Conservation (phyloP, 1,140 invertebrate species). For the Euwallacea similis region DNA sequence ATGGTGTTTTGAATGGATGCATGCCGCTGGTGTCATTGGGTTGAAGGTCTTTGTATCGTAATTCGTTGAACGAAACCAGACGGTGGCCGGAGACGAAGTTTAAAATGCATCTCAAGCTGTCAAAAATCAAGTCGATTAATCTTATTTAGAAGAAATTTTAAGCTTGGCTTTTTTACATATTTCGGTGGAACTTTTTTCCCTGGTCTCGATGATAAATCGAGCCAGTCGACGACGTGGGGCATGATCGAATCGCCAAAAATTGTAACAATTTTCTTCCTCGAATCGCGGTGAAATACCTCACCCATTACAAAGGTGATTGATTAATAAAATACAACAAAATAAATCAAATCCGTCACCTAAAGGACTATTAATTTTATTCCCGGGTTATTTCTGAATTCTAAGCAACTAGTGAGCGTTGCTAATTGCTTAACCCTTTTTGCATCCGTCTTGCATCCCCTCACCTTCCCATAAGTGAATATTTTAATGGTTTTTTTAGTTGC, state of each 20-base stretch:
- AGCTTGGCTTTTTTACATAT: slow-evolving; percentile 37
- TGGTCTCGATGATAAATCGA: slow-evolving; percentile 33
- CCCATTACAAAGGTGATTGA: background rate
- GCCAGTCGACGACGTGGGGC: slow-evolving; percentile 11
- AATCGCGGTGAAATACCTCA: background rate
- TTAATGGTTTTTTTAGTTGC: slow-evolving; percentile 16
- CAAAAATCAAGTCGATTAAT: slow-evolving; percentile 39
- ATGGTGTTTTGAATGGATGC: background rate
- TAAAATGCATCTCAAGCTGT: slow-evolving; percentile 40
- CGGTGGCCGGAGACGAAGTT: slow-evolving; percentile 37
- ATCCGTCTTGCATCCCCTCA: background rate
- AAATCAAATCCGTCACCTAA: background rate
- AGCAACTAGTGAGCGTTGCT: slow-evolving; percentile 19
- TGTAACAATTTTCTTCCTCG: background rate
- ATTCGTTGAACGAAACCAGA: slow-evolving; percentile 17
- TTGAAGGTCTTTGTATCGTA: background rate
- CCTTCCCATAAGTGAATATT: slow-evolving; percentile 18
- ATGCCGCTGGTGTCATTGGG: no score
- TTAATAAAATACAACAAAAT: background rate
- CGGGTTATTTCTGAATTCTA: background rate
- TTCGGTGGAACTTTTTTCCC: slow-evolving; percentile 38
- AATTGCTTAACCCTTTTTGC: slow-evolving; percentile 15
- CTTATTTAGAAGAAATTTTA: slow-evolving; percentile 39
- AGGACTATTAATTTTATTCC: slow-evolving; percentile 16
- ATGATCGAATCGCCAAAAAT: slow-evolving; percentile 6